Evolutionary conservation across 1,140 invertebrate genomes (phyloP), one percentile per base, ranked within the genome.

Genomic region (Calephelis virginiensis): DNA sequence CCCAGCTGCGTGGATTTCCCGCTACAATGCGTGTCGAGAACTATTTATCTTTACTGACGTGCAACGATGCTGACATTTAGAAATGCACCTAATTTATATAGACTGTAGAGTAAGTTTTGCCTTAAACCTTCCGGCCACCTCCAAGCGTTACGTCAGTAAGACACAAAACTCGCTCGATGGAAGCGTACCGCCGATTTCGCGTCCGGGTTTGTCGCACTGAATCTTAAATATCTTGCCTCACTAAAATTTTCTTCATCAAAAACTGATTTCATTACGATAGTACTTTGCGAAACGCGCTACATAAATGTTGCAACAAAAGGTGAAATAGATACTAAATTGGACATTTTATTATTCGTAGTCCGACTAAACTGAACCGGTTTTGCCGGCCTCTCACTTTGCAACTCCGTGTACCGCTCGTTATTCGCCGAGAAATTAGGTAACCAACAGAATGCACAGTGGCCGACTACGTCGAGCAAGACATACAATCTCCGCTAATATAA

Each of bases 351-450:
- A 80, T 79, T 88, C 72, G 80, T 78, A 80, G 80, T 80, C 50
- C 77, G 80, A 85, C 72, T 81, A 75, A 83, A 80, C 76, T 77
- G 80, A 88, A 82, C 88, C 86, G 88, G 85, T 91, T 87, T 78
- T 75, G 82, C 75, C 81, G 83, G 85, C 86, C 88, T 91, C 88
- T 91, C 88, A 90, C 88, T 89, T 90, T 72, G 85, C 83, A 86
- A 89, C 80, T 80, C 72, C 76, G 81, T 81, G 80, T 85, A 83
- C 86, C 85, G 81, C 83, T 89, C 75, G 79, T 76, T 72, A 80
- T 76, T 83, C 80, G 80, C 85, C 85, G 81, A 82, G 81, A 86
- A 89, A 89, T 89, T 91, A 86, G 86, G 89, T 91, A 91, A 89
- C 83, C 82, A 83, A 88, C 83, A 85, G 85, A 84, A 82, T 81